Conservation (phyloP, 2,888 invertebrate species). For the Orthosia gothica region DNA sequence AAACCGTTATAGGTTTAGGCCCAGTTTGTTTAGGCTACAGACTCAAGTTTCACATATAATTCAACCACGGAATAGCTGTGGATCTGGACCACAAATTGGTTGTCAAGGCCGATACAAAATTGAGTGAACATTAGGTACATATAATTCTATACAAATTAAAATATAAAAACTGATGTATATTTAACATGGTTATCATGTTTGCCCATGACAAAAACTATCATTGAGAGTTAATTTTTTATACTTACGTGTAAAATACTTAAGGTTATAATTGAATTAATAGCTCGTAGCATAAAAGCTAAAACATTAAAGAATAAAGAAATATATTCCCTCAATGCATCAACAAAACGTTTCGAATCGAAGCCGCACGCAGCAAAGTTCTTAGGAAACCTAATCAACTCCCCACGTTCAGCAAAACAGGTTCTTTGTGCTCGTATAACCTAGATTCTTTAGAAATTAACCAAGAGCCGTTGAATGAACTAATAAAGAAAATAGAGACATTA, state of each 20-base stretch:
- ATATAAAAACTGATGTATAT: background rate
- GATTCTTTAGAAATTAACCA: slow-evolving; percentile 64
- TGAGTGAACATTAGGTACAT: background rate
- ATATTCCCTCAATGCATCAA: slow-evolving; percentile 18
- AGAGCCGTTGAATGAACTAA: slow-evolving; percentile 58
- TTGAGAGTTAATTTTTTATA: background rate
- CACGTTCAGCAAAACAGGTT: slow-evolving; percentile 48
- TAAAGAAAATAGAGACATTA: slow-evolving; percentile 65
- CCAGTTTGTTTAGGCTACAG: slow-evolving; percentile 51
- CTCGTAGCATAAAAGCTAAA: background rate
- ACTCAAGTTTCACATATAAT: slow-evolving; percentile 48
- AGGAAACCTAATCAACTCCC: slow-evolving; percentile 60
- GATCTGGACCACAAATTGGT: slow-evolving; percentile 39
- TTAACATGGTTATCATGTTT: background rate
- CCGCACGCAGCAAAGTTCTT: slow-evolving; percentile 46
- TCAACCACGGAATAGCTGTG: slow-evolving; percentile 34
- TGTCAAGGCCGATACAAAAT: slow-evolving; percentile 1
- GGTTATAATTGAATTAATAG: background rate
- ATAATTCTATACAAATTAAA: background rate
- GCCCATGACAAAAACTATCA: background rate
- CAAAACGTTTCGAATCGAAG: slow-evolving; percentile 50
- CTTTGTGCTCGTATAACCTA: slow-evolving; percentile 55
- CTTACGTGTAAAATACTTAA: background rate
- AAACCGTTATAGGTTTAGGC: slow-evolving; percentile 55
- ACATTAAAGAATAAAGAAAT: slow-evolving; percentile 28